These are phyloP conservation scores for Acinonyx jubatus DNA, from an alignment of 2,113 vertebrate genomes.

Conservation along the genomic window DNA sequence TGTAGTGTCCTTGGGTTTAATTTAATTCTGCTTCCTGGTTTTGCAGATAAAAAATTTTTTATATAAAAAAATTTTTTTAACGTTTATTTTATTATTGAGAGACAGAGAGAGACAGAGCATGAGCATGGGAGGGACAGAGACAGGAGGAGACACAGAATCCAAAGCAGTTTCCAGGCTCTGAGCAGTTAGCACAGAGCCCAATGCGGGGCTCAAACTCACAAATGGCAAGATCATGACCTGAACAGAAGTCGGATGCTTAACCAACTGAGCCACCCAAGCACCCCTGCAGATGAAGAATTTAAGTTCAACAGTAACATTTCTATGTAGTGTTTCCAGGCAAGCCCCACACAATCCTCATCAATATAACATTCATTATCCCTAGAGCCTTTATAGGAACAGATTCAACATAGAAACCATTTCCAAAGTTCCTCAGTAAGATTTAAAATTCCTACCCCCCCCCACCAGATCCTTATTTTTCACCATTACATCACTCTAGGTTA, in stretches of 20 bases:
- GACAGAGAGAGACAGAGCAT: no score
- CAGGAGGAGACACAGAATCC: no score
- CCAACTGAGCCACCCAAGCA: no score
- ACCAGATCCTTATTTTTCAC: background rate
- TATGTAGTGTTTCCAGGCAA: background rate
- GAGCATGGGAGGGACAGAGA: no score
- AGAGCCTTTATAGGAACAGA: background rate
- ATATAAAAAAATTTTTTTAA: no score
- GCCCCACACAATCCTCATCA: background rate
- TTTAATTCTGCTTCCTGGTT: background rate
- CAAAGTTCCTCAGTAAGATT: background rate
- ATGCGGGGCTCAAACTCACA: no score
- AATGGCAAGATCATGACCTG: no score
- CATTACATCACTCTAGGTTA: background rate
- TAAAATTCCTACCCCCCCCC: rapidly evolving
- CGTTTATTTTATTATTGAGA: no score
- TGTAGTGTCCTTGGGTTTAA: background rate
- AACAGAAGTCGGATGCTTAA: no score
- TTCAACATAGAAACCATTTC: background rate
- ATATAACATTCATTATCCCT: background rate
- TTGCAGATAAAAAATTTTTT: background rate
- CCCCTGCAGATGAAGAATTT: background rate
- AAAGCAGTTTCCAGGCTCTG: no score
- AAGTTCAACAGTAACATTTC: background rate
- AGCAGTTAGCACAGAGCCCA: no score